phyloP scores from a whole-genome alignment of 1,140 invertebrate species.

The Coptotermes formosanus region DNA sequence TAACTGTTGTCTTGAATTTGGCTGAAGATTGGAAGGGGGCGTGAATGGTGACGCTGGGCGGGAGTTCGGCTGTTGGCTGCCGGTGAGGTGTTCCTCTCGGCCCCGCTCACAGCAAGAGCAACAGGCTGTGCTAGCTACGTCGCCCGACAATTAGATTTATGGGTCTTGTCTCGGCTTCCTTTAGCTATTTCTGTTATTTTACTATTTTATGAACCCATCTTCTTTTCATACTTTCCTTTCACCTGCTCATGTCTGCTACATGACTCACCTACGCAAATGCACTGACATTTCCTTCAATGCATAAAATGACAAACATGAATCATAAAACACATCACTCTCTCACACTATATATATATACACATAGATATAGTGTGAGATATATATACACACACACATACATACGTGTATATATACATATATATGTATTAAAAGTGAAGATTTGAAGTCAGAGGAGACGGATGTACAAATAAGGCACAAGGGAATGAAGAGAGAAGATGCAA shows the following conservation, averaged over 20 bases:
- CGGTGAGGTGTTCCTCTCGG: background rate
- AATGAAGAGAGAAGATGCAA: background rate
- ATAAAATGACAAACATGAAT: too few relatives aligned
- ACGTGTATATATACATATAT: too few relatives aligned
- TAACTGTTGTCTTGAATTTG: too few relatives aligned
- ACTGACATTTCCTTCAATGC: background rate
- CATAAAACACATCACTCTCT: too few relatives aligned
- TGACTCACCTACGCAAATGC: background rate
- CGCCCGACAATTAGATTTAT: constrained; percentile 16
- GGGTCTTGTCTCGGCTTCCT: background rate
- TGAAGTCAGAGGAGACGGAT: background rate
- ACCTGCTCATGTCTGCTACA: too few relatives aligned
- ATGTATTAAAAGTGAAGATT: background rate
- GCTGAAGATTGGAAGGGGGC: background rate
- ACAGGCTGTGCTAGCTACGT: too few relatives aligned
- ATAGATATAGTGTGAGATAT: background rate
- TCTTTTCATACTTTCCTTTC: background rate
- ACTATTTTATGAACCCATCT: background rate
- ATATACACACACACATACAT: background rate
- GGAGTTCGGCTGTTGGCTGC: background rate
- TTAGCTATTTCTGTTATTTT: background rate
- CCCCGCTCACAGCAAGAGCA: background rate
- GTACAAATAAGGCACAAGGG: background rate
- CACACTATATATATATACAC: background rate
- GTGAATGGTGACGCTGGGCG: background rate